These are phyloP conservation scores for Mesorhabditis spiculigera DNA, from an alignment of 2,888 invertebrate genomes.

Conservation along the genomic window DNA sequence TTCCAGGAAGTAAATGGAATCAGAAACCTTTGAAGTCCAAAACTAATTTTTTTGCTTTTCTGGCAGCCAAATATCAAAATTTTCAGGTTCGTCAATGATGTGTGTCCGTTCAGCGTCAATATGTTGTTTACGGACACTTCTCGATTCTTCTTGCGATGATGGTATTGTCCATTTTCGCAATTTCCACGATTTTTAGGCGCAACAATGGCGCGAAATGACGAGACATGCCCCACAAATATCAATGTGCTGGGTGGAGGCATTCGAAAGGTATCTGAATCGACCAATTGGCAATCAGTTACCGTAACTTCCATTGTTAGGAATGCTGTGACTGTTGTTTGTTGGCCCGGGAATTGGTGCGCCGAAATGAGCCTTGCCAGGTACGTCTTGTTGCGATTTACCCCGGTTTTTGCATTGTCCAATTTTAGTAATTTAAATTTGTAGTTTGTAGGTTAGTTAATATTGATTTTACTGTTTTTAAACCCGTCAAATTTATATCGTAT, in stretches of 20 bases:
- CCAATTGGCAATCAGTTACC: neutral
- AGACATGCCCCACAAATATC: constrained; percentile 35
- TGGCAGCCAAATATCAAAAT: neutral
- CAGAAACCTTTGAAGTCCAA: too few species aligned
- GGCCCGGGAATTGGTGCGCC: constrained; percentile 48
- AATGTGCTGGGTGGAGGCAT: constrained; percentile 53
- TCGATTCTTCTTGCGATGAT: constrained; percentile 51
- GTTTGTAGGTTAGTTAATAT: too few species aligned
- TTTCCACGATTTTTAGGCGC: constrained; percentile 15
- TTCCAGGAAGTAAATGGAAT: too few species aligned
- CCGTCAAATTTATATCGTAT: neutral
- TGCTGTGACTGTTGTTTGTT: constrained; percentile 58
- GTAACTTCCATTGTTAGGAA: constrained; percentile 36
- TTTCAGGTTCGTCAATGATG: neutral
- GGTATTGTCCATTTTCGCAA: constrained; percentile 11
- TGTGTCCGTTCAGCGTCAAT: constrained; percentile 45
- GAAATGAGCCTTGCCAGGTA: constrained; percentile 43
- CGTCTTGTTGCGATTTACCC: neutral
- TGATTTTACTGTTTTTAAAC: too few species aligned
- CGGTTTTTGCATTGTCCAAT: neutral
- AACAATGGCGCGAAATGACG: constrained; percentile 28
- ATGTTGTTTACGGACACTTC: constrained; percentile 53
- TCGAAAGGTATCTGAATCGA: constrained; percentile 28
- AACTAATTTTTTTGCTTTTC: too few species aligned
- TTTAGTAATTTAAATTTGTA: too few species aligned